Conservation (phyloP, 2,797 vertebrate species). For the Gallirallus australis region DNA sequence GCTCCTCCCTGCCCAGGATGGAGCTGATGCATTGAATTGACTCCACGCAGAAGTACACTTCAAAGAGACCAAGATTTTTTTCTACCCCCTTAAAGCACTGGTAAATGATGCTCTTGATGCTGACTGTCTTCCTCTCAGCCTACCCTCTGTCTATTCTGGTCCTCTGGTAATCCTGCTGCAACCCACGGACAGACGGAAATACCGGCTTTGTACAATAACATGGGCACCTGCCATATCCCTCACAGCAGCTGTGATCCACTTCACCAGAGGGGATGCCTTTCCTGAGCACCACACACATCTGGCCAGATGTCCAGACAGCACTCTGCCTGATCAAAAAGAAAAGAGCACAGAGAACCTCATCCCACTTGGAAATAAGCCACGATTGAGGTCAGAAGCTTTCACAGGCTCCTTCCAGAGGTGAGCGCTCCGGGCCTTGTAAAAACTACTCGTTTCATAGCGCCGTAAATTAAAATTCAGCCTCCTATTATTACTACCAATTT, state of each 20-base stretch:
- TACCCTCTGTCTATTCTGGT: not conserved
- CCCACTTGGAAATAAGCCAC: not conserved
- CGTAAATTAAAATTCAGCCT: constrained; percentile 25
- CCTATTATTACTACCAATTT: constrained; percentile 21
- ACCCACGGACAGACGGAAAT: constrained; percentile 26
- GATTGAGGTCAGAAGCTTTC: not conserved
- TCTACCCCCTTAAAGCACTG: not conserved
- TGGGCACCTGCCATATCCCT: not conserved
- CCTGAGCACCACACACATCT: not conserved
- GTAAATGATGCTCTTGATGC: not conserved
- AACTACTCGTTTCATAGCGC: not conserved
- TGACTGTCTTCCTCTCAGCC: not conserved
- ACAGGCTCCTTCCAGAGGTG: not conserved
- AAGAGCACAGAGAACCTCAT: not conserved
- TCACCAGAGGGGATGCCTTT: not conserved
- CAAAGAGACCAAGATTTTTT: not conserved
- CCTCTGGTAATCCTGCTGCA: constrained; percentile 9
- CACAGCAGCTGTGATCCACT: not conserved
- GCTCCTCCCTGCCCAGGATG: not conserved
- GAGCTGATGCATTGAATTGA: not conserved
- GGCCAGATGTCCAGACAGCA: not conserved
- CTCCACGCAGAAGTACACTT: not conserved
- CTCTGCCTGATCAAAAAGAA: not conserved
- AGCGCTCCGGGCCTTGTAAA: not conserved
- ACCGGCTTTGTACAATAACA: not conserved